Evolutionary conservation across 2,888 invertebrate genomes (phyloP).

Genomic region (Sarcophaga variegata): DNA sequence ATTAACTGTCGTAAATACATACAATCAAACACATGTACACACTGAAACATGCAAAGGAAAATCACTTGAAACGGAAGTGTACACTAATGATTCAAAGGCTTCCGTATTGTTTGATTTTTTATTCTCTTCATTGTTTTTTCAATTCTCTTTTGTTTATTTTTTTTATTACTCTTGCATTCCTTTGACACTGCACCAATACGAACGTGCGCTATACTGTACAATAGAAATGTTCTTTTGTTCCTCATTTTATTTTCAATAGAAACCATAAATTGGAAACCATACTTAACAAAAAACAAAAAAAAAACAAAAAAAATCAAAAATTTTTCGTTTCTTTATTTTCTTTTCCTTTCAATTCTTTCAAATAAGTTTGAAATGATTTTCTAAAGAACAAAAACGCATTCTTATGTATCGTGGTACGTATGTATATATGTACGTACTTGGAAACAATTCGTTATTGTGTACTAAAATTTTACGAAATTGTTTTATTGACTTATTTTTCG

Average conservation of each 20-base stretch:
- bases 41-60: constrained; percentile 12
- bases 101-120: constrained; percentile 61
- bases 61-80: constrained; percentile 60
- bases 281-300: neutral
- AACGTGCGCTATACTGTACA: neutral
- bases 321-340: neutral
- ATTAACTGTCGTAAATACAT: neutral
- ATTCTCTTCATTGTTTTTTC: constrained; percentile 2
- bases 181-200: constrained; percentile 39
- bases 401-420: neutral
- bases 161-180: constrained; percentile 40
- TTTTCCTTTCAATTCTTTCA: neutral
- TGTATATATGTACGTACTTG: neutral
- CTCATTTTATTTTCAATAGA: constrained; percentile 16
- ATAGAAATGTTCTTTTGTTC: constrained; percentile 39
- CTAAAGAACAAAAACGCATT: neutral
- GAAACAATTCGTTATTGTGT: constrained; percentile 26
- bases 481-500: constrained; percentile 31
- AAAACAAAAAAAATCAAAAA: too few species aligned
- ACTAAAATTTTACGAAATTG: constrained; percentile 38
- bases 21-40: neutral
- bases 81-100: constrained; percentile 69
- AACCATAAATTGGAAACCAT: constrained; percentile 62
- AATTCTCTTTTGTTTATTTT: neutral
- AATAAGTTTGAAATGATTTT: neutral